These are phyloP conservation scores for Tiaroga cobitis DNA, from an alignment of 2,797 vertebrate genomes.

Conservation along the genomic window DNA sequence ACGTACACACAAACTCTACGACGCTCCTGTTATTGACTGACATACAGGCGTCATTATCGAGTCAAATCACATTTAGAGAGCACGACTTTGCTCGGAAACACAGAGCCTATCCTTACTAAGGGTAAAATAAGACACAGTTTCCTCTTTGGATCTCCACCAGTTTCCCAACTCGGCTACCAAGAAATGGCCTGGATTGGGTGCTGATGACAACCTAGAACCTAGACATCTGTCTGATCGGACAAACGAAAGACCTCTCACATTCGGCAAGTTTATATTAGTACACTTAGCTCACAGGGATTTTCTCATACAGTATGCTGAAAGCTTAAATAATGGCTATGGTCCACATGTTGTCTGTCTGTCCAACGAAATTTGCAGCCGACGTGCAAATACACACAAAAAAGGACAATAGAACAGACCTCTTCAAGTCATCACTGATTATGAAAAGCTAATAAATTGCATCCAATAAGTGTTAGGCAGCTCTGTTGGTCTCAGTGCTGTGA, in stretches of 20 bases:
- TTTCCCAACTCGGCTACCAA: background rate
- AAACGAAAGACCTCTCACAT: constrained; percentile 20
- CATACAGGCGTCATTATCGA: constrained; percentile 68
- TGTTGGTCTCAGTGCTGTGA: constrained; percentile 82
- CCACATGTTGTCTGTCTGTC: constrained; percentile 63
- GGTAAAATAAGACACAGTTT: constrained; percentile 50
- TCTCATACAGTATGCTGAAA: constrained; percentile 63
- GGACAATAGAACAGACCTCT: constrained; percentile 70
- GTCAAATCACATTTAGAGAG: constrained; percentile 62
- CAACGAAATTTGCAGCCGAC: constrained; percentile 64
- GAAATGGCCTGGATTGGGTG: constrained; percentile 16
- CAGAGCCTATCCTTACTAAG: constrained; percentile 28
- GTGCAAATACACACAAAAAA: constrained; percentile 66
- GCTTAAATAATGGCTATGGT: constrained; percentile 81
- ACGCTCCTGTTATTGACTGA: constrained; percentile 53
- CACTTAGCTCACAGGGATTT: constrained; percentile 21
- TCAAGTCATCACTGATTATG: constrained; percentile 57
- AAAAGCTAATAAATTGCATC: constrained; percentile 64
- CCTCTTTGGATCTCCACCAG: constrained; percentile 50
- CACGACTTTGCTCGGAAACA: background rate
- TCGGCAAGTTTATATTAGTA: constrained; percentile 46
- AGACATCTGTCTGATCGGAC: constrained; percentile 3
- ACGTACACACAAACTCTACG: constrained; percentile 30
- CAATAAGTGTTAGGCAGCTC: constrained; percentile 77
- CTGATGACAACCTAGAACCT: constrained; percentile 19